phyloP scores from a whole-genome alignment of 2,113 vertebrate genomes.

The Mola mola region DNA sequence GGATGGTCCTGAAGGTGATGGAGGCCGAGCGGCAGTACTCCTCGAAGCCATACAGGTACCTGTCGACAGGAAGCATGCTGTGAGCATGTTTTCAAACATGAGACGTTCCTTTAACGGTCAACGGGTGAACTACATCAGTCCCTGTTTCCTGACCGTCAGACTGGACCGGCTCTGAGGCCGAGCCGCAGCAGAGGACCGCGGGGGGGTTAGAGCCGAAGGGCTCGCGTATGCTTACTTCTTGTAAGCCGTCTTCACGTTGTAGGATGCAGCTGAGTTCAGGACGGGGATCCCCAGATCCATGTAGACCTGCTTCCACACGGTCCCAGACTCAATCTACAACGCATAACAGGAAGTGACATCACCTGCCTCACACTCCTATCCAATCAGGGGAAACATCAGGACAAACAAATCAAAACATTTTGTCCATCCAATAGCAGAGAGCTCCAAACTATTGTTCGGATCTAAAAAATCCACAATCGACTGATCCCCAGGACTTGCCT shows the following conservation, averaged over 20 bases:
- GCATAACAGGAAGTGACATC: conserved; percentile 9
- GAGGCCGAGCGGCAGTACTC: conserved; percentile 95
- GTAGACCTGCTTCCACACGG: conserved; percentile 99
- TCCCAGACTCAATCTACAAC: conserved; percentile 94
- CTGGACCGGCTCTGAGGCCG: too few species aligned
- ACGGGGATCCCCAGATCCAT: conserved; percentile 99
- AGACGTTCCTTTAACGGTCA: background rate
- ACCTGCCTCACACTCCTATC: background rate
- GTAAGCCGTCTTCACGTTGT: conserved; percentile 99
- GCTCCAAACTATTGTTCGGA: too few species aligned
- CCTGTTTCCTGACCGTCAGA: background rate
- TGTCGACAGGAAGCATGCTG: conserved; percentile 37
- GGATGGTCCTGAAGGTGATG: conserved; percentile 97
- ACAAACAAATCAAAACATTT: too few species aligned
- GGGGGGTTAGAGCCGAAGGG: too few species aligned
- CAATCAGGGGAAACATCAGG: too few species aligned
- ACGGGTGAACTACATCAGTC: background rate
- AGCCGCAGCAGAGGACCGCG: too few species aligned
- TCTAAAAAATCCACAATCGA: too few species aligned
- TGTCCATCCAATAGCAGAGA: too few species aligned
- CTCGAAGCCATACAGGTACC: conserved; percentile 98
- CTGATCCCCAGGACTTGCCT: too few species aligned
- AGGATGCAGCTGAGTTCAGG: conserved; percentile 97
- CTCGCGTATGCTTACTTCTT: conserved; percentile 89
- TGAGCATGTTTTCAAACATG: too few species aligned